Evolutionary conservation across 2,888 invertebrate genomes (phyloP), one percentile per base, ranked within the genome.

Genomic region (Psococerastis gibbosa): DNA sequence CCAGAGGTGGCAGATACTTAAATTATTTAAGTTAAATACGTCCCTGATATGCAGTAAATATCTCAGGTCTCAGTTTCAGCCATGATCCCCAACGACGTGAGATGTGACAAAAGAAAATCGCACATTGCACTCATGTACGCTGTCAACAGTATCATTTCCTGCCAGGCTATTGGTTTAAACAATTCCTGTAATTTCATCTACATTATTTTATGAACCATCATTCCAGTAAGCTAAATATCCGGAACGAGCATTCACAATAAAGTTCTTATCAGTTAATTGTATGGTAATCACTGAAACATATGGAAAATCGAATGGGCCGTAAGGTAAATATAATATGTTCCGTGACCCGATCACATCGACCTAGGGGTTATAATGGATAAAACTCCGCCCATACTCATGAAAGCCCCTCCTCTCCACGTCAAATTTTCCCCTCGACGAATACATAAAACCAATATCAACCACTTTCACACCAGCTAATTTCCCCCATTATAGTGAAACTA

Each of bases 41-140:
- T n/a, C n/a, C n/a, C n/a, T n/a, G n/a, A n/a, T n/a, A n/a, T n/a
- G n/a, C n/a, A n/a, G n/a, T n/a, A n/a, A n/a, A n/a, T n/a, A n/a
- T n/a, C n/a, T n/a, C n/a, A n/a, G n/a, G n/a, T n/a, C n/a, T n/a
- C n/a, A n/a, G n/a, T n/a, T n/a, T n/a, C n/a, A n/a, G n/a, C n/a
- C n/a, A n/a, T n/a, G n/a, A n/a, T n/a, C n/a, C n/a, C n/a, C n/a
- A n/a, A n/a, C n/a, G n/a, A n/a, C n/a, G n/a, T n/a, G n/a, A n/a
- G n/a, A n/a, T n/a, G n/a, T n/a, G n/a, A n/a, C n/a, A n/a, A 38
- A 38, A 38, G 38, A 38, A 38, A 38, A 38, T 38, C 38, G 22
- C 38, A 38, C 38, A 38, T 38, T 38, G 20, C 17, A 38, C 38
- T 38, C 38, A 18, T 38, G 38, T 38, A 17, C 17, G 15, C 38